Conservation (phyloP, 2,888 invertebrate species). For the Protonemura montana region DNA sequence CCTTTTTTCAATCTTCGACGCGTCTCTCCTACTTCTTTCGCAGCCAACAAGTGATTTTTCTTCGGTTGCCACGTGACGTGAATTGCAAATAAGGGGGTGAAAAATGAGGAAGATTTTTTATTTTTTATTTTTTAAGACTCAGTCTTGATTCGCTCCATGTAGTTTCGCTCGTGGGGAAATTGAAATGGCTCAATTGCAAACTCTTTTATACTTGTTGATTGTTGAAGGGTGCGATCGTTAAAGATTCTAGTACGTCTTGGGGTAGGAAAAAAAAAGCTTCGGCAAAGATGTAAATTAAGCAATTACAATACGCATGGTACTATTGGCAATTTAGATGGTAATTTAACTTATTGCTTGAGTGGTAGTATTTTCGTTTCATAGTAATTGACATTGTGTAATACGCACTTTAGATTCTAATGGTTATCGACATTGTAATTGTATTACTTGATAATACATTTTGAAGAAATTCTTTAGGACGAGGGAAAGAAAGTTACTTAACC, state of each 20-base stretch:
- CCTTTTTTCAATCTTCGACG: constrained; percentile 45
- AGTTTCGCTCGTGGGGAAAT: constrained; percentile 9
- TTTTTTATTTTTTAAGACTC: constrained; percentile 30
- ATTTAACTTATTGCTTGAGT: neutral
- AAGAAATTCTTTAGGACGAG: too few species aligned
- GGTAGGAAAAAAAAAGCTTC: neutral
- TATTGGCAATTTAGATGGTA: neutral
- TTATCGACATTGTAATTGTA: too few species aligned
- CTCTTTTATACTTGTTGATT: constrained; percentile 31
- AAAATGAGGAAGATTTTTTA: constrained; percentile 22
- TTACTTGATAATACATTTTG: too few species aligned
- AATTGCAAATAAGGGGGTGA: constrained; percentile 38
- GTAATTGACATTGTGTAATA: too few species aligned
- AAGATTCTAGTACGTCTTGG: neutral
- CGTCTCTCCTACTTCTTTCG: constrained; percentile 28
- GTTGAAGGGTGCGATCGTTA: neutral
- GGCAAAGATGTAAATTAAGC: neutral
- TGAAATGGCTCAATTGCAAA: constrained; percentile 32
- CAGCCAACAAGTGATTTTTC: constrained; percentile 45
- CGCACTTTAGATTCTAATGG: too few species aligned
- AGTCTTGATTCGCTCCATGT: neutral
- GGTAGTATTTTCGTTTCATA: too few species aligned
- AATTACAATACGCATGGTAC: neutral
- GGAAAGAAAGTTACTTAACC: too few species aligned
- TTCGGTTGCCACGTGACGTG: constrained; percentile 40